These are phyloP conservation scores for Neelides folsomi DNA, from an alignment of 2,888 invertebrate species.

Conservation along the genomic window DNA sequence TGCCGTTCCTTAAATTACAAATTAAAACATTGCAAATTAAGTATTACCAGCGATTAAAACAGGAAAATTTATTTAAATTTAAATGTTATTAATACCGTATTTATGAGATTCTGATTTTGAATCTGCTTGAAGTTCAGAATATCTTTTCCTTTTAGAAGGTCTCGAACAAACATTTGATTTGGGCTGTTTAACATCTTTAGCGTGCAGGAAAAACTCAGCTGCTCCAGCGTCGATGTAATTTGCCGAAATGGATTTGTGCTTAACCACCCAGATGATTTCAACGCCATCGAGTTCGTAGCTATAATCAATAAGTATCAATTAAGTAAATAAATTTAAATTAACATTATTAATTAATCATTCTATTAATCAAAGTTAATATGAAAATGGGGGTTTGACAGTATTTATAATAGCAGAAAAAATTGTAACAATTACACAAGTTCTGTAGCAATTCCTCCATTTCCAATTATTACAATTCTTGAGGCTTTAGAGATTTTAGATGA, in stretches of 20 bases:
- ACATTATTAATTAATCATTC: too few species aligned
- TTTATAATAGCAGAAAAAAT: background rate
- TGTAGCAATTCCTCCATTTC: conserved; percentile 98
- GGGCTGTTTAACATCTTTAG: too few species aligned
- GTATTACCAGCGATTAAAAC: background rate
- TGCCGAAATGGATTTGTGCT: conserved; percentile 80
- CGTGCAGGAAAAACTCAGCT: conserved; percentile 72
- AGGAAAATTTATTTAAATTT: too few species aligned
- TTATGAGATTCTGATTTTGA: background rate
- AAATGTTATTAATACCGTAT: background rate
- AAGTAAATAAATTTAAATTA: too few species aligned
- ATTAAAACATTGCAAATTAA: background rate
- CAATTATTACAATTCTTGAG: conserved; percentile 65
- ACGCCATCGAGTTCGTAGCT: conserved; percentile 57
- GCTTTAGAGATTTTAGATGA: conserved; percentile 54
- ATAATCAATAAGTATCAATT: too few species aligned
- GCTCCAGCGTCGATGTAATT: conserved; percentile 94
- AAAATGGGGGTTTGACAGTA: too few species aligned
- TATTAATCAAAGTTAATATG: too few species aligned
- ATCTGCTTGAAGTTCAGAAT: conserved; percentile 20
- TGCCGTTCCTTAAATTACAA: conserved; percentile 55
- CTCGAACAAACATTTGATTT: background rate
- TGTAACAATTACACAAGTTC: conserved; percentile 57
- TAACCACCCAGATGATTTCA: conserved; percentile 83
- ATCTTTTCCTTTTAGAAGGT: conserved; percentile 18